Conservation (phyloP, 2,113 vertebrate species). For the Elanoides forficatus region DNA sequence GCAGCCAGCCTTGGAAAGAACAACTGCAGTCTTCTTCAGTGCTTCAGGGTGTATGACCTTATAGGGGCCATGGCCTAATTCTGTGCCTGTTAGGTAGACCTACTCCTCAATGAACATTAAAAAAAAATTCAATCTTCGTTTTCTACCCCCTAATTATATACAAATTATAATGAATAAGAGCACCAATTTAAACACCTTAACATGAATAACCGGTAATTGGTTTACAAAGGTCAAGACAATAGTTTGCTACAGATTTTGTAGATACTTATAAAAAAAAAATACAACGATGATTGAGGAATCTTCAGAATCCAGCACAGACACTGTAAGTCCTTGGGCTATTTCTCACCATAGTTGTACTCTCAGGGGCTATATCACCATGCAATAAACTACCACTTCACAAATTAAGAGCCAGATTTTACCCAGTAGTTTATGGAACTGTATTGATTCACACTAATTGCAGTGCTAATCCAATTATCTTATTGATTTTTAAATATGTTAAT, state of each 20-base stretch:
- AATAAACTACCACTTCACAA: neutral
- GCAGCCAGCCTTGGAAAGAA: neutral
- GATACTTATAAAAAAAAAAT: neutral
- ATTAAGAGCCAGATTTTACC: neutral
- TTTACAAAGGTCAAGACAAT: neutral
- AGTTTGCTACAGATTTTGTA: neutral
- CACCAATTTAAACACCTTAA: neutral
- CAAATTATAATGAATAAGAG: neutral
- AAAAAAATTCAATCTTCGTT: neutral
- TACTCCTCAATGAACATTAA: neutral
- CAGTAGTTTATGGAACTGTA: neutral
- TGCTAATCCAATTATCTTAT: neutral
- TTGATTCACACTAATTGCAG: neutral
- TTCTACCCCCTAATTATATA: neutral
- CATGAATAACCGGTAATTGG: neutral
- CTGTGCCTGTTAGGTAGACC: neutral
- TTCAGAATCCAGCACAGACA: neutral
- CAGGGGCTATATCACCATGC: neutral
- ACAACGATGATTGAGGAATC: neutral
- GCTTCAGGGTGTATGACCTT: neutral
- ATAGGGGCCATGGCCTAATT: accelerated
- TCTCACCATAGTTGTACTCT: neutral
- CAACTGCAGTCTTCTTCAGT: neutral
- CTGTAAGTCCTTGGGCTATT: neutral
- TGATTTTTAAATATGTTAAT: neutral